These are phyloP conservation scores for Cantharis flavilabris DNA, from an alignment of 2,888 invertebrate species.

Conservation along the genomic window DNA sequence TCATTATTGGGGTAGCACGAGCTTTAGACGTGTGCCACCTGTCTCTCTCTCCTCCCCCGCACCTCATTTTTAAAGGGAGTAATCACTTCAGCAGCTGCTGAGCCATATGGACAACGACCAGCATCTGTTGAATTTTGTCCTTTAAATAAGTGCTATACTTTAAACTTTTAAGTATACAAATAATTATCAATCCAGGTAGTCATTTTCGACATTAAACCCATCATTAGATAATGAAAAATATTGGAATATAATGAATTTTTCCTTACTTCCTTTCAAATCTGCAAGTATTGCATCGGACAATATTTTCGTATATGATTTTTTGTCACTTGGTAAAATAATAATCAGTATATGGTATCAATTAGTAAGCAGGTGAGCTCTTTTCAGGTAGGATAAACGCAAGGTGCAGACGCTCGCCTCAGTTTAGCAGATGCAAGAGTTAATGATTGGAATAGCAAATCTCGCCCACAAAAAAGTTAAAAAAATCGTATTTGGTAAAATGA, in stretches of 20 bases:
- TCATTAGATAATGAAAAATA: slow-evolving; percentile 3
- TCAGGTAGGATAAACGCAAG: slow-evolving; percentile 28
- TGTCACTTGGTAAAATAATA: neutral
- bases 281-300: neutral
- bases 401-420: slow-evolving; percentile 21
- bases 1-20: slow-evolving; percentile 27
- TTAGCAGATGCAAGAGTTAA: slow-evolving; percentile 25
- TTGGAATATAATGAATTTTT: neutral
- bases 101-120: slow-evolving; percentile 36
- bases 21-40: slow-evolving; percentile 34
- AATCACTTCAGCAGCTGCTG: slow-evolving; percentile 36
- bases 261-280: neutral
- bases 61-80: slow-evolving; percentile 21
- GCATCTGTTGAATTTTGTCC: slow-evolving; percentile 31
- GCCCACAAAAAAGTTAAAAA: neutral
- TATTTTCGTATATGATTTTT: neutral
- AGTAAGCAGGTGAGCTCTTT: slow-evolving; percentile 24
- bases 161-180: slow-evolving; percentile 15
- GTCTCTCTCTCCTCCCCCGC: slow-evolving; percentile 28
- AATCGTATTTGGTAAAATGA: neutral
- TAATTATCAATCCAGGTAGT: slow-evolving; percentile 20
- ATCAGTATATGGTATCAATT: slow-evolving; percentile 27
- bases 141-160: slow-evolving; percentile 24
- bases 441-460: neutral
- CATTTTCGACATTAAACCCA: slow-evolving; percentile 2